phyloP scores from a whole-genome alignment of 2,888 invertebrate species.

The Xylocampa areola region DNA sequence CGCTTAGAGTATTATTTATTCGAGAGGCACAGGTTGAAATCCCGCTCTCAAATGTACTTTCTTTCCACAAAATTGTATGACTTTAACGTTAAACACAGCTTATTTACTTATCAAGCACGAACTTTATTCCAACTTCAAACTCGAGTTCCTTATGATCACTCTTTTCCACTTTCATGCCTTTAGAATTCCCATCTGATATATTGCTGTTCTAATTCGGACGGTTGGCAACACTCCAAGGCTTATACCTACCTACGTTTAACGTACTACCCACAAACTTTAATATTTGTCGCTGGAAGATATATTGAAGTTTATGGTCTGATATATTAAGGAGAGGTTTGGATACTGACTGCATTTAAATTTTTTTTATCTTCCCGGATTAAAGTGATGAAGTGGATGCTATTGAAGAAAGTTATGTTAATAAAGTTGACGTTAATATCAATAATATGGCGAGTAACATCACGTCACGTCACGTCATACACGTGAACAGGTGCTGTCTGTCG shows the following conservation, averaged over 20 bases:
- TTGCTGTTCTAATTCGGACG: constrained; percentile 74
- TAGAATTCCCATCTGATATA: constrained; percentile 75
- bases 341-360: constrained; percentile 27
- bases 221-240: constrained; percentile 68
- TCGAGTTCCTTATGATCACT: constrained; percentile 58
- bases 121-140: no score
- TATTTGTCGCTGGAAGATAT: constrained; percentile 73
- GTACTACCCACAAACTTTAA: constrained; percentile 68
- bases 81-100: no score
- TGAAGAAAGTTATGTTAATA: no score
- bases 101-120: no score
- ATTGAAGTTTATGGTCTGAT: constrained; percentile 66
- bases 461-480: no score
- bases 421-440: no score
- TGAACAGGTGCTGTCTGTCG: no score
- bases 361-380: constrained; percentile 24
- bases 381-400: background rate
- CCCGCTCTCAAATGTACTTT: no score
- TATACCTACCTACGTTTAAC: constrained; percentile 62
- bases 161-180: constrained; percentile 68
- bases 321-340: constrained; percentile 57
- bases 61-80: no score
- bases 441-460: no score
- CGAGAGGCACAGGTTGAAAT: no score
- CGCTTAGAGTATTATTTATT: no score